Conservation (phyloP, 2,888 invertebrate genomes). For the Cephus sareptanus region DNA sequence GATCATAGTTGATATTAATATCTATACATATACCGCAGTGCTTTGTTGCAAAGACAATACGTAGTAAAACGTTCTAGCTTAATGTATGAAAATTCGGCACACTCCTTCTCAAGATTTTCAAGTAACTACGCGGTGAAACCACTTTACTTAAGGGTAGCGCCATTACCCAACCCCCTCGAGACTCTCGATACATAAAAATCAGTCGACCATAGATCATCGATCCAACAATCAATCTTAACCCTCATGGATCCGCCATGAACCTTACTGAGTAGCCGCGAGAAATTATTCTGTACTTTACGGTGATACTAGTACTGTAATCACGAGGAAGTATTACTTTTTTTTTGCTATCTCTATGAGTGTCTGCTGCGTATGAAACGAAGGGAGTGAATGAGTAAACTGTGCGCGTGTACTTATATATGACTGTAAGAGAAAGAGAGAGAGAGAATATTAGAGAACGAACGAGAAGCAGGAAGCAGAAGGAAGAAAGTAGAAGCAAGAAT, state of each 20-base stretch:
- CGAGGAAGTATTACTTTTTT: slow-evolving; percentile 1
- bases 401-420: not conserved
- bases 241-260: not conserved
- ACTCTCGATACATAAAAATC: not conserved
- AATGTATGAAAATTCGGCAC: not conserved
- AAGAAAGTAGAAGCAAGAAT: slow-evolving; percentile 3
- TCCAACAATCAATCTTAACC: not conserved
- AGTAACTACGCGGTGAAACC: not conserved
- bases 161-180: not conserved
- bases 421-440: not conserved
- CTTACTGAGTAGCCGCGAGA: not conserved
- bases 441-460: no score
- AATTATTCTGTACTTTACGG: not conserved
- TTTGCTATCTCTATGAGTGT: not conserved
- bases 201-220: not conserved
- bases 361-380: not conserved
- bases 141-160: not conserved
- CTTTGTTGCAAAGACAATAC: not conserved
- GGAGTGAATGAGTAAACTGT: not conserved
- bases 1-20: not conserved
- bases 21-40: not conserved
- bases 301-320: slow-evolving; percentile 5
- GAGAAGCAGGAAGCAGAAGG: no score
- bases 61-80: not conserved
- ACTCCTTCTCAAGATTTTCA: not conserved